A percentile compares a stretch with the other conserved stretches of the same genome.
Evolutionary conservation across 1,140 invertebrate genomes (phyloP).

Genomic region (Panagrolaimus sp.): DNA sequence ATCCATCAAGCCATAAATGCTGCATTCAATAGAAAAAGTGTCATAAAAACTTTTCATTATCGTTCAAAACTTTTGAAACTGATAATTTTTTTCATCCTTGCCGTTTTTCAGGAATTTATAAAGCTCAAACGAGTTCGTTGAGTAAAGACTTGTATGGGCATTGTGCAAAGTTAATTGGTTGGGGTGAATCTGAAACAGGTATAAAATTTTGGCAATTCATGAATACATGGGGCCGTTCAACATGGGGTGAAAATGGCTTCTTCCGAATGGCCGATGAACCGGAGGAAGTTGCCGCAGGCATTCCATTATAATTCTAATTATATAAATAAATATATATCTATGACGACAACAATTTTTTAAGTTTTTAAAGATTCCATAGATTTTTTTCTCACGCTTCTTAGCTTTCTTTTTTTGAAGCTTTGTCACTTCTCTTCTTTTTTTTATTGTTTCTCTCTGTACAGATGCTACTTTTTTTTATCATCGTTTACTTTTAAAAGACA

Average conservation of each 20-base stretch:
- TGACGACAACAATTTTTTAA: no score
- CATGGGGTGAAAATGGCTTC: slow-evolving; percentile 43
- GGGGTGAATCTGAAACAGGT: slow-evolving; percentile 37
- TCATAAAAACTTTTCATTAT: no score
- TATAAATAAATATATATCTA: no score
- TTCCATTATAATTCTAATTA: background rate
- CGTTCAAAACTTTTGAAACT: slow-evolving; percentile 23
- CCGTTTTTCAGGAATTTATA: slow-evolving; percentile 47
- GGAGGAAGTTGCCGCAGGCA: slow-evolving; percentile 3
- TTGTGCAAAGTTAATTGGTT: slow-evolving; percentile 48
- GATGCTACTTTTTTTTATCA: no score
- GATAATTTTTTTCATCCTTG: background rate
- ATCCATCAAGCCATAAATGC: no score
- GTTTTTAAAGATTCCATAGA: no score
- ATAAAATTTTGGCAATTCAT: slow-evolving; percentile 35
- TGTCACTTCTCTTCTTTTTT: no score
- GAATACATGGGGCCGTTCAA: slow-evolving; percentile 42
- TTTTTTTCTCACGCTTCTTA: no score
- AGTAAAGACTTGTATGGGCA: slow-evolving; percentile 41
- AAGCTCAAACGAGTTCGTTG: slow-evolving; percentile 23
- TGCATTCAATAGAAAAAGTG: no score
- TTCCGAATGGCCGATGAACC: slow-evolving; percentile 13
- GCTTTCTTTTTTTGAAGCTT: no score
- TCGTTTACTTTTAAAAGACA: no score
- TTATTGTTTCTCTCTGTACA: no score